Evolutionary conservation across 2,888 invertebrate species (phyloP), one percentile per base, ranked within the genome.

Genomic region (Xylota segnis): DNA sequence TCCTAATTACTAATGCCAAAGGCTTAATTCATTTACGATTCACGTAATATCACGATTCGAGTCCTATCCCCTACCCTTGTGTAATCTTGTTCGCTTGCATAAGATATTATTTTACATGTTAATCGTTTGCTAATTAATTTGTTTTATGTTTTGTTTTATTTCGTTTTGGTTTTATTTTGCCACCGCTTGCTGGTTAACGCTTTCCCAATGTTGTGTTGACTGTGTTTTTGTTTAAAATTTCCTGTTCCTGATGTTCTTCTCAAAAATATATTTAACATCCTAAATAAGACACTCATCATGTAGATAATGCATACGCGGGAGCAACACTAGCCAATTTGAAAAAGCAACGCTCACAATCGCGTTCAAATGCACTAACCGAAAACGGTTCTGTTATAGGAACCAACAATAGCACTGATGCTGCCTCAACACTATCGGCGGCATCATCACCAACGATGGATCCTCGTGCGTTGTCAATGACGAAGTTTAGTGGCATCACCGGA

Each of bases 261-360:
- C 12, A 56, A 79, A 61, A 78, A 72, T 40, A 58, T 66, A 76
- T 78, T 70, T 76, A 43, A 79, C 52, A 78, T 87, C 79, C 70
- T 76, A 87, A 76, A 84, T 77, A 70, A 89, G 89, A 89, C 87
- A 89, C 89, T 88, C 89, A 89, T 83, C 89, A 89, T 88, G 84
- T 89, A 83, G 89, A 89, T 87, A 88, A 89, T 78, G 87, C 89
- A 63, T 88, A 88, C 70, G 88, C 90, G 71, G 91, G 92, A 88
- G 92, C 92, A 87, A 98, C 98, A 65, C 94, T 98, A 89, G 96
- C 98, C 70, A 98, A 98, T 93, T 93, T 98, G 92, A 98, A 98
- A 93, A 98, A 98, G 92, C 97, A 98, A 91, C 94, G 98, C 87
- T 95, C 97, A 87, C 96, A 96, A 90, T 96, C 96, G 89, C 94